Evolutionary conservation across 1,140 invertebrate genomes (phyloP), one percentile per base, ranked within the genome.

Genomic region (Pissodes strobi): DNA sequence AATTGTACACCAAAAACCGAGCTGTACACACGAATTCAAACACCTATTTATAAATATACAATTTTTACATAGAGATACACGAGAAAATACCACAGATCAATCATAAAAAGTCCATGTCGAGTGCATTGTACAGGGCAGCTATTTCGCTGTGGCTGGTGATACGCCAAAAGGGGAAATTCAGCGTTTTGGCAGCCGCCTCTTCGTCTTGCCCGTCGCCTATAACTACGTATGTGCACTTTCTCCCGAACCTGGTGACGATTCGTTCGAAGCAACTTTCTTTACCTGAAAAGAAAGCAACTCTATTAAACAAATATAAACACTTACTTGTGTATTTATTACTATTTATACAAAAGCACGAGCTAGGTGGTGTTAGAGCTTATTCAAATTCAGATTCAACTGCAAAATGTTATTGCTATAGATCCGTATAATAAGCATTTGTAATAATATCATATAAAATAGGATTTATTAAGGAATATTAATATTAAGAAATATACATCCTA

Each of bases 151-250:
- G 95, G 67, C 89, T 90, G 19, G 90, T 92, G 76, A 98, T 91
- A 73, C 94, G 84, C 95, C 96, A 98, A 78, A 97, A 98, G 21
- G 96, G 95, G 79, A 96, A 97, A 78, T 94, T 96, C 79, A 93
- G 92, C 72, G 93, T 87, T 82, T 96, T 94, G 17, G 95, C 94
- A 9, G 95, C 95, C 0, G 87, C 84, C 78, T 98, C 95, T 76
- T 98, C 95, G 75, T 97, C 94, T 56, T 90, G 85, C 0, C 94
- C 92, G 78, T 98, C 95, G 6, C 95, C 96, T 39, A 97, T 92
- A 8, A 97, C 94, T 17, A 98, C 94, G 78, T 98, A 98, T 6
- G 95, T 97, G 80, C 94, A 97, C 72, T 95, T 94, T 37, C 93
- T 86, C 9, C 95, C 96, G 81, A 97, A 99, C 67, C 94, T 84